Conservation (phyloP, 2,888 invertebrate species). For the Lymantria dispar region DNA sequence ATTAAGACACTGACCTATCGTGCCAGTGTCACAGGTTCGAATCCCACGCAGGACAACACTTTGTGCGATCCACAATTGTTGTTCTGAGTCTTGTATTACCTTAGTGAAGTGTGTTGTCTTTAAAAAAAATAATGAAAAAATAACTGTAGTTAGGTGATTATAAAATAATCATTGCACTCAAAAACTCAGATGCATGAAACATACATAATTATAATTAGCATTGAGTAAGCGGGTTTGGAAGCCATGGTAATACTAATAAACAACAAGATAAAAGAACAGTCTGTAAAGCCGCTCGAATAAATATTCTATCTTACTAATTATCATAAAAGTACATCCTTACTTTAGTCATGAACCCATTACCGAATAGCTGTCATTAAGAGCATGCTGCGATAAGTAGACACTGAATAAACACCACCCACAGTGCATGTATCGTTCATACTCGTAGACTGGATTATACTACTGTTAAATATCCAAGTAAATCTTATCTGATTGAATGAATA, state of each 20-base stretch:
- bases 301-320: conserved; percentile 76
- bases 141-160: no score
- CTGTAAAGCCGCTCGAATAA: conserved; percentile 64
- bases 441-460: conserved; percentile 58
- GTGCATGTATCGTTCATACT: conserved; percentile 43
- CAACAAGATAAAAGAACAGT: conserved; percentile 69
- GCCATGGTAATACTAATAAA: conserved; percentile 66
- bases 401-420: conserved; percentile 66
- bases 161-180: conserved; percentile 31
- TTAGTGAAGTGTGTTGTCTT: no score
- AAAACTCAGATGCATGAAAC: conserved; percentile 44
- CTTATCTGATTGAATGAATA: conserved; percentile 58
- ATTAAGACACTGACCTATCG: no score
- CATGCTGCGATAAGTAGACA: conserved; percentile 51
- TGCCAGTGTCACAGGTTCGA: no score
- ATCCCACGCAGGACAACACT: no score
- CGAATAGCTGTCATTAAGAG: conserved; percentile 73
- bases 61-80: no score
- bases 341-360: conserved; percentile 66
- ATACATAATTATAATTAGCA: conserved; percentile 49
- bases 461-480: conserved; percentile 56
- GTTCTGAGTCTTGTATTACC: no score
- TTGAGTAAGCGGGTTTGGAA: conserved; percentile 52
- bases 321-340: conserved; percentile 71
- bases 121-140: no score